Evolutionary conservation across 1,140 invertebrate species (phyloP).

Genomic region (Brachionus asplanchnoidis): DNA sequence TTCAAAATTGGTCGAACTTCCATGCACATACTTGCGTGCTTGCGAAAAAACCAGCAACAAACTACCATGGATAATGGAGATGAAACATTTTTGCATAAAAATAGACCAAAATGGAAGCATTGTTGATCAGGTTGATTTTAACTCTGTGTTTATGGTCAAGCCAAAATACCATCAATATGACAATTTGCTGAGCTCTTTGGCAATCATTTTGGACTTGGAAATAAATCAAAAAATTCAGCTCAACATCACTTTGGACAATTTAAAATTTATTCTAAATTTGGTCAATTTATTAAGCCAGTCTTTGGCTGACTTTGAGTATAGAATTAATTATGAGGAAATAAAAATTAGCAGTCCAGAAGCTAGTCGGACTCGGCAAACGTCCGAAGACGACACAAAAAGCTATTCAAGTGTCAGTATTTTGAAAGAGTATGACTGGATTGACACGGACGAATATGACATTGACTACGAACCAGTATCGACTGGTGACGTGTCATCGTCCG

Average conservation of each 20-base stretch:
- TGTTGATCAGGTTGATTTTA: not conserved
- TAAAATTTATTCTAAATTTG: not conserved
- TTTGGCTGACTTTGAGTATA: not conserved
- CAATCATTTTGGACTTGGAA: conserved; percentile 8
- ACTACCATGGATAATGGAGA: conserved; percentile 8
- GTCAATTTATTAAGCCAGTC: not conserved
- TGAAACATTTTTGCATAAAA: not conserved
- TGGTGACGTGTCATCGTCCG: not conserved
- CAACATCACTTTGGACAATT: not conserved
- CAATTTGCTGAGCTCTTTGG: conserved; percentile 39
- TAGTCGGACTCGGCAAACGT: not conserved
- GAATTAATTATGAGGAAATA: not conserved
- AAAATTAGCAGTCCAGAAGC: not conserved
- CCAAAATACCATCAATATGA: conserved; percentile 35
- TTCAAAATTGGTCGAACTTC: not conserved
- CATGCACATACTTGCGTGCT: conserved; percentile 24
- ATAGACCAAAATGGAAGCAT: not conserved
- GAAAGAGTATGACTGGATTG: conserved; percentile 25
- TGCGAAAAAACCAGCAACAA: conserved; percentile 41
- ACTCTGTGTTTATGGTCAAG: not conserved
- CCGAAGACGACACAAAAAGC: not conserved
- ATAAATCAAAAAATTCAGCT: not conserved
- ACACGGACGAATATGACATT: not conserved
- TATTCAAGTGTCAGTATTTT: conserved; percentile 13
- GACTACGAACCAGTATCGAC: not conserved